Conservation (phyloP, 2,888 invertebrate genomes). For the Steinernema carpocapsae region DNA sequence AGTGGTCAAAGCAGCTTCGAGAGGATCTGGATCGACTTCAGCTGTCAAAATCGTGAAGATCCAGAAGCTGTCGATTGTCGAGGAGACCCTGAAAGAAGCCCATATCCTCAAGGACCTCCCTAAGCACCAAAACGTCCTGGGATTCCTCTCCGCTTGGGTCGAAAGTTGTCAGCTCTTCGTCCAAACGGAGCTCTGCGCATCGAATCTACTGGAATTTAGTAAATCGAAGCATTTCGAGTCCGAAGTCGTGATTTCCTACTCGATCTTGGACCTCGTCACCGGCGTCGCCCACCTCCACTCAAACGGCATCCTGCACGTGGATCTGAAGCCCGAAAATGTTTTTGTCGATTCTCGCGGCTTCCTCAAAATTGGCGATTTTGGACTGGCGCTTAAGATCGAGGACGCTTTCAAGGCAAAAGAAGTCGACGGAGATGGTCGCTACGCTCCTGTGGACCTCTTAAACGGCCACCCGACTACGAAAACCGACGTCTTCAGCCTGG, state of each 20-base stretch:
- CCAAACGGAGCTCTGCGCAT: not conserved
- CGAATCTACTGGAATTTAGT: not conserved
- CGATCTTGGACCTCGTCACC: not conserved
- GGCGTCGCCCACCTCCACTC: not conserved
- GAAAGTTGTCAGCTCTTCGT: not conserved
- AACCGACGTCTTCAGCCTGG: no score
- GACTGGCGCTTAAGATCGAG: not conserved
- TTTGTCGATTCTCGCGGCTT: not conserved
- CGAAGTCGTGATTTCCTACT: not conserved
- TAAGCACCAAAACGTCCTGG: not conserved
- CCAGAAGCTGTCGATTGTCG: not conserved
- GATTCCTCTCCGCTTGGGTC: not conserved
- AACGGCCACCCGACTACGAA: no score
- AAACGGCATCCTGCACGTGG: not conserved
- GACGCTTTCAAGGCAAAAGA: no score
- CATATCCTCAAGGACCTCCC: not conserved
- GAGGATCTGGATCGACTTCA: not conserved
- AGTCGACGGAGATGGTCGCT: no score
- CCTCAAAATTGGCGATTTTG: not conserved
- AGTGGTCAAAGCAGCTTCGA: not conserved
- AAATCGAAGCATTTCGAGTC: not conserved
- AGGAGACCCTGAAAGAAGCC: not conserved
- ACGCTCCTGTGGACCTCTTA: no score
- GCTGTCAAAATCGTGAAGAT: not conserved
- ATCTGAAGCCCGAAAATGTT: not conserved